Evolutionary conservation across 2,113 vertebrate genomes (phyloP), one percentile per base, ranked within the genome.

Genomic region (Phodopus roborovskii): DNA sequence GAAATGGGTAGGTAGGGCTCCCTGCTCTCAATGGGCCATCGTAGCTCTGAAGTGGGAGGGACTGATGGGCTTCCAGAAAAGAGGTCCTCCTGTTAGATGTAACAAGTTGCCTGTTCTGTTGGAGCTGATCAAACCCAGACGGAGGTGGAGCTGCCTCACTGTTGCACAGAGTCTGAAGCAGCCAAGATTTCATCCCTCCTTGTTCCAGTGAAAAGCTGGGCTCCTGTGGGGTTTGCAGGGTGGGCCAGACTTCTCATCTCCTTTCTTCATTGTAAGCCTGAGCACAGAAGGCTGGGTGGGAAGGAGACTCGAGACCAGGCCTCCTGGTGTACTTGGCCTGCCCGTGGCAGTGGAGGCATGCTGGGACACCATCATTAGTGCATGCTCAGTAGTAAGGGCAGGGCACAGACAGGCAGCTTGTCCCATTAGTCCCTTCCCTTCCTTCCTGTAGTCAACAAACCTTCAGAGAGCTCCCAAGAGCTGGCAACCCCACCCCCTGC

Each of bases 81-180:
- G 94, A 95, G 96, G 56, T n/a, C 24, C 33, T 33, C 30, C 7
- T 83, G 96, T 97, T 66, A 60, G 77, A 87, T 95, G 97, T 98
- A 98, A 97, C 86, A 39, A 97, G 93, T 88, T 4, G 13, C 81
- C 97, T 96, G 45, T 93, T 97, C 33, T 22, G 93, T 96, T 94
- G 70, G 75, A 97, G 79, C 68, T 98, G 97, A 98, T 98, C 96
- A 94, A 92, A 98, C 97, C 96, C 97, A 98, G 87, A 97, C 74
- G 93, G 81, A 86, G 88, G 90, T 90, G 90, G 96, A 96, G 97
- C 39, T 10, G 22, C 81, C 60, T 93, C 91, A 88, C 89, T 96
- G 96, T 97, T 73, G 92, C 36, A 45, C 78, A 88, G 17, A 17
- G 48, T 87, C 0, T 45, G 50, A 78, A 97, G 91, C 86, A 33